phyloP scores from a whole-genome alignment of 1,140 invertebrate genomes.

The Ephestia elutella region DNA sequence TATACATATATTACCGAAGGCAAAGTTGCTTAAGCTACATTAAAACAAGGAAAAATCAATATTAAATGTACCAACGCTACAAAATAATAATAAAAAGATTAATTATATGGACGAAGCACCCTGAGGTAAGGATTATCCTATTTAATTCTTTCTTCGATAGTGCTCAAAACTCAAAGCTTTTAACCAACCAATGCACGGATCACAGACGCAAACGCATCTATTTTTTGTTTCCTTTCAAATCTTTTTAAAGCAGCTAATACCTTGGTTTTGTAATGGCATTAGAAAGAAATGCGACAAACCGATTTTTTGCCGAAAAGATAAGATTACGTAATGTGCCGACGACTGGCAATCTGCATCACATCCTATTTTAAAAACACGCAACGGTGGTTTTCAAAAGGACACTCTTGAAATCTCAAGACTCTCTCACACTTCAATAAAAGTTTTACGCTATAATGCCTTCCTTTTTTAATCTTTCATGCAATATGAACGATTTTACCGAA shows the following conservation, averaged over 20 bases:
- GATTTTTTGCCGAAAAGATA: conserved; percentile 46
- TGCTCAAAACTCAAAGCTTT: neutral
- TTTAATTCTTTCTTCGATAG: no score
- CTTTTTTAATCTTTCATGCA: conserved; percentile 40
- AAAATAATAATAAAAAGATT: neutral
- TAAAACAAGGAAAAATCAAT: no score
- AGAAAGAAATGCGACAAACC: conserved; percentile 51
- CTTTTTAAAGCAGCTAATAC: conserved; percentile 24
- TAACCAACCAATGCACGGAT: neutral
- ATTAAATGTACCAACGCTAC: no score
- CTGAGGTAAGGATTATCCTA: neutral
- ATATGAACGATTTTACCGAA: no score
- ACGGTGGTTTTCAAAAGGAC: conserved; percentile 57
- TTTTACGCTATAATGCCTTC: conserved; percentile 42
- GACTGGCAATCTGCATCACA: conserved; percentile 53
- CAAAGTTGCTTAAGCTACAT: no score
- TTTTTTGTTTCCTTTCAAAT: conserved; percentile 11
- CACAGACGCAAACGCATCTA: neutral
- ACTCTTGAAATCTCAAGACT: conserved; percentile 43
- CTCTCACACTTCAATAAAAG: conserved; percentile 61
- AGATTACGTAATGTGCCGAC: conserved; percentile 46
- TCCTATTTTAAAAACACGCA: conserved; percentile 68
- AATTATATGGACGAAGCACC: neutral
- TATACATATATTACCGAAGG: no score
- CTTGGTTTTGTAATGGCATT: conserved; percentile 56